phyloP scores from a whole-genome alignment of 2,888 invertebrate genomes.

The Agonopterix alstromeriana region DNA sequence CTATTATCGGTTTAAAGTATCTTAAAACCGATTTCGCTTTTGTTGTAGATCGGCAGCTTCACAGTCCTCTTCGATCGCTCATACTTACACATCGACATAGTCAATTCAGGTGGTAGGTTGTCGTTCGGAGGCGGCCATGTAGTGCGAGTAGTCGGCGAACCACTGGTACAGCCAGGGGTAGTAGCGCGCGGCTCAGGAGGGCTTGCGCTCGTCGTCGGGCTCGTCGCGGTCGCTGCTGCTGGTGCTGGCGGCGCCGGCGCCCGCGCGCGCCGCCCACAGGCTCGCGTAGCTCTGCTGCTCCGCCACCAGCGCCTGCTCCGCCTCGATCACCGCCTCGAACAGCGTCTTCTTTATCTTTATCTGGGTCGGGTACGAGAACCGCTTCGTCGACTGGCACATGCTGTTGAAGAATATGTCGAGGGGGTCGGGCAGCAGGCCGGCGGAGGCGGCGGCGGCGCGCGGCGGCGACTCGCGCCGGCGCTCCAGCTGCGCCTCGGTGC shows the following conservation, averaged over 20 bases:
- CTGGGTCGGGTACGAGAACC: slow-evolving; percentile 58
- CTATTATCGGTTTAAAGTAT: too few species aligned
- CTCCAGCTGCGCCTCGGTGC: slow-evolving; percentile 19
- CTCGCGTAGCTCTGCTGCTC: slow-evolving; percentile 63
- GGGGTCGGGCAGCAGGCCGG: slow-evolving; percentile 34
- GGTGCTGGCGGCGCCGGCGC: slow-evolving; percentile 37
- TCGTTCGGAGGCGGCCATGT: slow-evolving; percentile 6
- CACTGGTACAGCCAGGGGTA: slow-evolving; percentile 15
- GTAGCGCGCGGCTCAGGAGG: slow-evolving; percentile 30
- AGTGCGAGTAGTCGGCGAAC: slow-evolving; percentile 18
- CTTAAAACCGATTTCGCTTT: too few species aligned
- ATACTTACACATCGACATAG: too few species aligned
- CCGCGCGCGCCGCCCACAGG: slow-evolving; percentile 47
- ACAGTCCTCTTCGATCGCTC: too few species aligned
- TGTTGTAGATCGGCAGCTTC: too few species aligned
- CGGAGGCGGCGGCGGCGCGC: slow-evolving; percentile 10
- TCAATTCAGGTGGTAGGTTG: too few species aligned
- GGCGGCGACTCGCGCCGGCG: slow-evolving; percentile 12
- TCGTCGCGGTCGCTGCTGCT: slow-evolving; percentile 16
- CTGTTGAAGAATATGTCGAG: slow-evolving; percentile 65
- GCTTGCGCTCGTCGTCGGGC: slow-evolving; percentile 31
- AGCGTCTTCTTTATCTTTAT: slow-evolving; percentile 56
- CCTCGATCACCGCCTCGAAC: slow-evolving; percentile 56
- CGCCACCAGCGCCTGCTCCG: slow-evolving; percentile 57
- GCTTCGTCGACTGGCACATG: slow-evolving; percentile 67